Base-by-base conservation (phyloP, 1,140 invertebrate species). In the Zaprionus kolodkinae region DNA sequence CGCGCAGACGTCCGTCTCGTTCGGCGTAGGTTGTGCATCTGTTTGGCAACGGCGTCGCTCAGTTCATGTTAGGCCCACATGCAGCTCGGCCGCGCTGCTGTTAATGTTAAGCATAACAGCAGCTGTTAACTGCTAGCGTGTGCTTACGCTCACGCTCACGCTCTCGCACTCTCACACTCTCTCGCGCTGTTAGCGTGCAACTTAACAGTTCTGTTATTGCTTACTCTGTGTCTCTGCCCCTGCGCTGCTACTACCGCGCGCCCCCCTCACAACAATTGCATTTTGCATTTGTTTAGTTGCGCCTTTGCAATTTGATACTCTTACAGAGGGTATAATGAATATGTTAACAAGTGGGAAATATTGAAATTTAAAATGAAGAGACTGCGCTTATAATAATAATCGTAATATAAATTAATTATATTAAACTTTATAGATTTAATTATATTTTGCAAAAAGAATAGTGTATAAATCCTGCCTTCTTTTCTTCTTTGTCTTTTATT, bases 11-110 rank as follows among this genome's bases (percentile, higher is more conserved):
- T 45, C 72, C 72, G 72, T 38, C 55, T 60, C 60, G 72, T 75
- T 71, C 67, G 67, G 55, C 72, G 69, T 70, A 70, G 40, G 62
- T 74, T 63, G 63, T 70, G 66, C 72, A 60, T 74, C 72, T 74
- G 72, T 40, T 70, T 70, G 52, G 50, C 62, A 21, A 17, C 52
- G 12, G 12, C 54, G 56, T 48, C 15, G 52, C 71, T 55, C 56
- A 54, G 35, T 65, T 55, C 30, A 40, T 72, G 70, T 67, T 72
- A 72, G 40, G 48, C n/a, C 27, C 36, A 35, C 63, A 72, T 43
- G 38, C 27, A 15, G 33, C 5, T 6, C 0, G 5, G 61, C 17
- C 48, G 1, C 25, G 33, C 11, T 33, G 55, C 59, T 45, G 64
- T 57, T 66, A 57, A 56, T 73, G 66, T 69, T 63, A 48, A 57